phyloP scores from a whole-genome alignment of 1,140 invertebrate genomes.

The Drosophila sucinea region DNA sequence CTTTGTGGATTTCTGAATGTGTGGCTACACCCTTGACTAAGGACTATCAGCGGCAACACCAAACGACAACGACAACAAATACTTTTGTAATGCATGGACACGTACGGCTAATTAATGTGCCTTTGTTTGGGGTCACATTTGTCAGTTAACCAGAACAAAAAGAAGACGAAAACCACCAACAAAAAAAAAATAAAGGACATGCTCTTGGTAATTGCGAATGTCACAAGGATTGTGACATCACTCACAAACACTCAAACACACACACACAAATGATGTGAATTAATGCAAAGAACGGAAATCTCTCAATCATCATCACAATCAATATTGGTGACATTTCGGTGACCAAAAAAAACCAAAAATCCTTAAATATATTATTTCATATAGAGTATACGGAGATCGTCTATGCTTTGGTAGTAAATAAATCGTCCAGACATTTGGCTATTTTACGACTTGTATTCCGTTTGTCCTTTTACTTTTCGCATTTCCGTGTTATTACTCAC shows the following conservation, averaged over 20 bases:
- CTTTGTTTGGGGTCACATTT: constrained; percentile 57
- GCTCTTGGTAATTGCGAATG: constrained; percentile 2
- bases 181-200: not conserved
- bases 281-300: not conserved
- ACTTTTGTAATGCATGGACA: constrained; percentile 74
- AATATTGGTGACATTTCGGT: not conserved
- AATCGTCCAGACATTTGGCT: constrained; percentile 20
- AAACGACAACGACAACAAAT: constrained; percentile 49
- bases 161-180: constrained; percentile 42
- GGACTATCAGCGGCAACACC: constrained; percentile 2
- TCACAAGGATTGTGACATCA: constrained; percentile 10
- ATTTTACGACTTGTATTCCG: constrained; percentile 61
- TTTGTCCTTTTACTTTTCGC: constrained; percentile 49
- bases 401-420: not conserved
- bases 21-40: not conserved
- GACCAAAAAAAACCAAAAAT: no score
- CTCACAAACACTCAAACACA: not conserved
- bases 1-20: no score
- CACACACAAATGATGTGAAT: not conserved
- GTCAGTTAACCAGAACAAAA: constrained; percentile 32
- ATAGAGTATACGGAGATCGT: constrained; percentile 41
- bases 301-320: not conserved
- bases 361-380: not conserved
- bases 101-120: constrained; percentile 73
- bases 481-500: constrained; percentile 78